A percentile compares a stretch with the other conserved stretches of the same genome.
Conservation (phyloP, 2,797 vertebrate species). For the Discoglossus pictus region DNA sequence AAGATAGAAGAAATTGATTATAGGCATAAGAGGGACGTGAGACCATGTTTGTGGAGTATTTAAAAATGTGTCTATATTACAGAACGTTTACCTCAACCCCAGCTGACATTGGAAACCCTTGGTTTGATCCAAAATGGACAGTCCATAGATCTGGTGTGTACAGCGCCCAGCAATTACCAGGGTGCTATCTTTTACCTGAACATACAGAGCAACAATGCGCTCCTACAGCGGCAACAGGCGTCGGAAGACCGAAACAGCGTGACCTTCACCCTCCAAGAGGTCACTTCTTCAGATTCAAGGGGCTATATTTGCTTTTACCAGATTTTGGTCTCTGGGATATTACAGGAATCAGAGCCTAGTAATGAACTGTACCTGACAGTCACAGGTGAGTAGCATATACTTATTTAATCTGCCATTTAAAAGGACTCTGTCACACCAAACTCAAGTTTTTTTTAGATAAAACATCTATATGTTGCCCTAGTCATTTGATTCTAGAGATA, state of each 20-base stretch:
- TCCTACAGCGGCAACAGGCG: constrained; percentile 28
- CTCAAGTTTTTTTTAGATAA: too few relatives aligned
- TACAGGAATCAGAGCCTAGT: constrained; percentile 57
- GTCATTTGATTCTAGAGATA: too few relatives aligned
- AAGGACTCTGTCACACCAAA: too few relatives aligned
- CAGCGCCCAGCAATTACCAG: constrained; percentile 37
- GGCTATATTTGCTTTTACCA: constrained; percentile 53
- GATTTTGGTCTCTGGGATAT: constrained; percentile 37
- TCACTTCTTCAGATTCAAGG: background rate
- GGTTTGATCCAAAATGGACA: constrained; percentile 42
- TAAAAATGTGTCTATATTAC: too few relatives aligned
- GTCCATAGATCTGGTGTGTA: constrained; percentile 49
- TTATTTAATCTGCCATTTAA: too few relatives aligned
- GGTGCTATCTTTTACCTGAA: constrained; percentile 60
- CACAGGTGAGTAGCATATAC: constrained; percentile 59
- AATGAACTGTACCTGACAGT: constrained; percentile 20
- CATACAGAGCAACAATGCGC: accelerated
- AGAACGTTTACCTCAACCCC: constrained; percentile 41
- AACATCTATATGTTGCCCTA: too few relatives aligned
- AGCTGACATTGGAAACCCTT: constrained; percentile 46
- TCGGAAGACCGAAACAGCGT: constrained; percentile 7
- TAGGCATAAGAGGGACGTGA: too few relatives aligned
- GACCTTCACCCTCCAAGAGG: constrained; percentile 49
- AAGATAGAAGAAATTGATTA: too few relatives aligned
- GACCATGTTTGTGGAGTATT: too few relatives aligned